These are phyloP conservation scores for Tragopan temminckii DNA, from an alignment of 2,797 vertebrate genomes.

Conservation along the genomic window DNA sequence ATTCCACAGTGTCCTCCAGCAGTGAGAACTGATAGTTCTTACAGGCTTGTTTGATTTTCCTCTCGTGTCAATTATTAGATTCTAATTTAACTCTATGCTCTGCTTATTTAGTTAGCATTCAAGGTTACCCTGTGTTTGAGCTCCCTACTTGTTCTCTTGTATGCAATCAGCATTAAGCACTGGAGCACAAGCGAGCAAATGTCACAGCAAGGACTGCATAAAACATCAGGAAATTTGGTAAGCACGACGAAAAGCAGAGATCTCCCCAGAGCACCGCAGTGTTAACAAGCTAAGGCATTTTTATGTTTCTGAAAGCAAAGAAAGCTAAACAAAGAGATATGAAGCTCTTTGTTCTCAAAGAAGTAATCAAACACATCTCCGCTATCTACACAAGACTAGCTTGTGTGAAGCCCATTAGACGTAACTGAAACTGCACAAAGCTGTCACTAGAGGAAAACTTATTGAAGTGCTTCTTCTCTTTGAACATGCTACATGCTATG, in stretches of 20 bases:
- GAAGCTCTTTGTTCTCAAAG: not conserved
- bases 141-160: not conserved
- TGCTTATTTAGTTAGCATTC: conserved; percentile 1
- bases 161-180: not conserved
- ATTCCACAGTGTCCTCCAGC: not conserved
- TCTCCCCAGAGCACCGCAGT: conserved; percentile 3
- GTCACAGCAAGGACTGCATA: not conserved
- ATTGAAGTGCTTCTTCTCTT: not conserved
- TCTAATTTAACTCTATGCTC: conserved; percentile 5
- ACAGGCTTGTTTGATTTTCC: not conserved
- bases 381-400: not conserved
- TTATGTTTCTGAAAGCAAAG: conserved; percentile 50
- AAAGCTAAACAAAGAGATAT: not conserved
- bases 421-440: not conserved
- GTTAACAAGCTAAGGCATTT: conserved; percentile 56
- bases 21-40: not conserved
- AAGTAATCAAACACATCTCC: not conserved
- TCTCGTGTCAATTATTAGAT: not conserved
- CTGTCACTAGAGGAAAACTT: not conserved
- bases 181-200: conserved; percentile 39
- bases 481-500: not conserved
- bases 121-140: not conserved
- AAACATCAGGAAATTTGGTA: conserved; percentile 36
- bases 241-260: conserved; percentile 53
- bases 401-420: not conserved